A percentile compares a stretch with the other conserved stretches of the same genome.
These are phyloP conservation scores for Chaenodraco wilsoni DNA, from an alignment of 2,797 vertebrate genomes.

Conservation along the genomic window DNA sequence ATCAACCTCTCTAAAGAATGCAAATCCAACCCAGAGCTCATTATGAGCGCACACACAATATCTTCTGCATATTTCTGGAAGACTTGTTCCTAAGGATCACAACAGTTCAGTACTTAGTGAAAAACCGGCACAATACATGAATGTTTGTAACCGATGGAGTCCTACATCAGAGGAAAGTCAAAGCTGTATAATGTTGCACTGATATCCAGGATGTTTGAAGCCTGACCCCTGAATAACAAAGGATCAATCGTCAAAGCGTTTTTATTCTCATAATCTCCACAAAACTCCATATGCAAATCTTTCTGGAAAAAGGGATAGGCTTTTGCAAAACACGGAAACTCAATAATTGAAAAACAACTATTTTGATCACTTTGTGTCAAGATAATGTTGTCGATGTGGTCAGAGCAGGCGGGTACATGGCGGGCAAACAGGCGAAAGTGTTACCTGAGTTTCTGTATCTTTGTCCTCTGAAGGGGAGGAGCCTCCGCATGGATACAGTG, in stretches of 20 bases:
- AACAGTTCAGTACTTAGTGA: conserved; percentile 26
- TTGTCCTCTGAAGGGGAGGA: conserved; percentile 56
- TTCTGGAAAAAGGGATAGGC: conserved; percentile 13
- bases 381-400: conserved; percentile 37
- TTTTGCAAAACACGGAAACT: conserved; percentile 42
- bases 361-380: conserved; percentile 37
- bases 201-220: conserved; percentile 50
- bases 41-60: conserved; percentile 48
- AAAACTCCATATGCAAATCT: conserved; percentile 63
- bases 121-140: conserved; percentile 24
- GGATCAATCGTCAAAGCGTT: conserved; percentile 50
- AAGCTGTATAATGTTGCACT: conserved; percentile 41
- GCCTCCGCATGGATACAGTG: conserved; percentile 56
- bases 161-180: conserved; percentile 33
- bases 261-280: conserved; percentile 58
- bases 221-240: conserved; percentile 46
- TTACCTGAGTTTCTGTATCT: conserved; percentile 51
- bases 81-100: conserved; percentile 41
- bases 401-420: conserved; percentile 10
- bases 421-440: conserved; percentile 32
- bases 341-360: conserved; percentile 56
- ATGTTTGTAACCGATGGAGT: conserved; percentile 30
- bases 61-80: conserved; percentile 26
- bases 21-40: conserved; percentile 55
- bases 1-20: conserved; percentile 51